A percentile compares a stretch with the other conserved stretches of the same genome.
These are phyloP conservation scores for Eupithecia insigniata DNA, from an alignment of 2,888 invertebrate species.

Conservation along the genomic window DNA sequence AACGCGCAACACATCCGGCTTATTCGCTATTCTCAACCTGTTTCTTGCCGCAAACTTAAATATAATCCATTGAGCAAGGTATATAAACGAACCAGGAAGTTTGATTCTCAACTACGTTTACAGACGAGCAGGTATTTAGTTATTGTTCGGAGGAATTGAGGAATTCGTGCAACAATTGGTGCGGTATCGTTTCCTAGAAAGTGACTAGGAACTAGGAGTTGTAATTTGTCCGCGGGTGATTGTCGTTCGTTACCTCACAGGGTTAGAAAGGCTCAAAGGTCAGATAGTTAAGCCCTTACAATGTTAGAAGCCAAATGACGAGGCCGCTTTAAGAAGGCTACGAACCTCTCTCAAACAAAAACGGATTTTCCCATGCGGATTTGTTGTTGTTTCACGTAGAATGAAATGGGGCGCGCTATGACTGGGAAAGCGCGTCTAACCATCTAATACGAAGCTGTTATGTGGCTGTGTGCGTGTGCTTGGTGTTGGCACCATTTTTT, in stretches of 20 bases:
- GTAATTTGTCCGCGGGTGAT: constrained; percentile 1
- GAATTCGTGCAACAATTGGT: constrained; percentile 31
- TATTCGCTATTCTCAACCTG: constrained; percentile 14
- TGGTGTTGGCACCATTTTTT: too few relatives aligned
- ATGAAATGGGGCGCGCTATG: too few relatives aligned
- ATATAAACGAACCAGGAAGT: constrained; percentile 21
- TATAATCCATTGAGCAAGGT: constrained; percentile 20
- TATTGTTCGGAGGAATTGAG: constrained; percentile 26
- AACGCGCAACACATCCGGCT: constrained; percentile 17
- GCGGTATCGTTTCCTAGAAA: constrained; percentile 31
- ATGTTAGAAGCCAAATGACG: neutral
- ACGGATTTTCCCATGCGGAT: too few relatives aligned
- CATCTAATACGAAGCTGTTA: too few relatives aligned
- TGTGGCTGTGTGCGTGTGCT: too few relatives aligned
- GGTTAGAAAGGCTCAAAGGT: too few relatives aligned
- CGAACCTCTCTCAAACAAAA: too few relatives aligned
- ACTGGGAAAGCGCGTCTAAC: too few relatives aligned
- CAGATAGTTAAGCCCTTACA: neutral
- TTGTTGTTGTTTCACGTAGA: too few relatives aligned
- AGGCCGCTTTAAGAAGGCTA: neutral
- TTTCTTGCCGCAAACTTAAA: constrained; percentile 27
- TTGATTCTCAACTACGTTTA: constrained; percentile 19
- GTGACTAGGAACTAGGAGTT: constrained; percentile 19
- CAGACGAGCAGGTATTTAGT: constrained; percentile 12
- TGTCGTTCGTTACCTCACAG: constrained; percentile 7